These are phyloP conservation scores for Leptinotarsa rubiginosa DNA, from an alignment of 2,888 invertebrate species.

Conservation along the genomic window DNA sequence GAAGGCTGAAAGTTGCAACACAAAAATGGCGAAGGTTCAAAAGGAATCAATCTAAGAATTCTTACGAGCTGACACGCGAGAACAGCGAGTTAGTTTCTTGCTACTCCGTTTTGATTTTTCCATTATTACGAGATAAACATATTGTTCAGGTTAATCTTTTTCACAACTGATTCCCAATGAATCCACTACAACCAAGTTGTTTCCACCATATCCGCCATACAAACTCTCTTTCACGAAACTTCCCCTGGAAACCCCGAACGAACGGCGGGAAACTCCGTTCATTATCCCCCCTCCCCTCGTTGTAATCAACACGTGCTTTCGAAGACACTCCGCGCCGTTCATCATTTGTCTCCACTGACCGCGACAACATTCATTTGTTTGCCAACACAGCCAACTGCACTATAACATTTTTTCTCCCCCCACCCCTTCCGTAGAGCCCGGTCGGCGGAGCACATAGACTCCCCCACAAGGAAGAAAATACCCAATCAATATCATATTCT, in stretches of 20 bases:
- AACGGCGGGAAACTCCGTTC: conserved; percentile 39
- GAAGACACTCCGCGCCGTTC: conserved; percentile 33
- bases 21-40: no score
- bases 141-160: no score
- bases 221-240: conserved; percentile 7
- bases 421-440: conserved; percentile 39
- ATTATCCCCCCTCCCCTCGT: conserved; percentile 36
- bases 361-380: conserved; percentile 52
- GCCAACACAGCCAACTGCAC: conserved; percentile 51
- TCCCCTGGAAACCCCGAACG: neutral
- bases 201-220: neutral
- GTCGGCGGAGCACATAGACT: conserved; percentile 50
- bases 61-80: no score
- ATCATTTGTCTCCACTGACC: conserved; percentile 50
- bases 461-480: conserved; percentile 62
- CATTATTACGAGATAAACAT: no score
- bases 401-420: conserved; percentile 45
- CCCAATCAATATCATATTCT: conserved; percentile 66
- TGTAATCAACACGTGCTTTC: conserved; percentile 49
- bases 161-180: no score
- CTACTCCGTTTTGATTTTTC: no score
- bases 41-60: no score
- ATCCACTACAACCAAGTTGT: no score
- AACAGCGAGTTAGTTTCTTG: no score
- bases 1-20: no score